Evolutionary conservation across 2,888 invertebrate genomes (phyloP).

Genomic region (Nymphalis polychloros): DNA sequence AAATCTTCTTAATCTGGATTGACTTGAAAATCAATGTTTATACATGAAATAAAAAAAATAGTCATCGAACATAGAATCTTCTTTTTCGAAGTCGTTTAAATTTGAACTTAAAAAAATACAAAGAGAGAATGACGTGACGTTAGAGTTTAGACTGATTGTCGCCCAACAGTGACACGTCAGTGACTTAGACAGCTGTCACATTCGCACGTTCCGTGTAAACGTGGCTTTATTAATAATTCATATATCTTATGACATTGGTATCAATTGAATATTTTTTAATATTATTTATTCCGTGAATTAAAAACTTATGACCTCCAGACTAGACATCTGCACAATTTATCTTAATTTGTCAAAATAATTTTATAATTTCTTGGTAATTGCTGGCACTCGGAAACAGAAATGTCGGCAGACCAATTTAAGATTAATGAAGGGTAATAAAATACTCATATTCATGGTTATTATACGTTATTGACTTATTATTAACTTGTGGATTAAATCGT

Average conservation of each 20-base stretch:
- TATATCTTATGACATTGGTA: neutral
- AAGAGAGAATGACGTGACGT: neutral
- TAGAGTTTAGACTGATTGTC: neutral
- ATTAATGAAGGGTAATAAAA: conserved; percentile 29
- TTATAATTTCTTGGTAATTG: conserved; percentile 28
- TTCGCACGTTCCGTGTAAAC: neutral
- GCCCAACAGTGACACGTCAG: neutral
- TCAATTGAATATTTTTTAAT: neutral
- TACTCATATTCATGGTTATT: no score
- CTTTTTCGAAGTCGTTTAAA: no score
- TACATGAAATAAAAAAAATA: no score
- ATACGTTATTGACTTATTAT: no score
- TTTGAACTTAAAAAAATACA: neutral
- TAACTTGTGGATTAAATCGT: neutral
- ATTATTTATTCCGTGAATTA: no score
- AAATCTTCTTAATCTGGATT: no score
- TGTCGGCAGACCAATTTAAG: conserved; percentile 29
- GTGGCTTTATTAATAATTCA: neutral
- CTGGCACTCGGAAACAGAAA: conserved; percentile 22
- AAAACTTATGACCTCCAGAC: neutral
- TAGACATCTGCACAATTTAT: conserved; percentile 5
- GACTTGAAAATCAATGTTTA: no score
- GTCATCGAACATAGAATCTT: no score
- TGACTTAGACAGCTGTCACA: neutral
- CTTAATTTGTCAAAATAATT: conserved; percentile 33